phyloP scores from a whole-genome alignment of 2,888 invertebrate genomes.

The Zygogramma bicolorata region DNA sequence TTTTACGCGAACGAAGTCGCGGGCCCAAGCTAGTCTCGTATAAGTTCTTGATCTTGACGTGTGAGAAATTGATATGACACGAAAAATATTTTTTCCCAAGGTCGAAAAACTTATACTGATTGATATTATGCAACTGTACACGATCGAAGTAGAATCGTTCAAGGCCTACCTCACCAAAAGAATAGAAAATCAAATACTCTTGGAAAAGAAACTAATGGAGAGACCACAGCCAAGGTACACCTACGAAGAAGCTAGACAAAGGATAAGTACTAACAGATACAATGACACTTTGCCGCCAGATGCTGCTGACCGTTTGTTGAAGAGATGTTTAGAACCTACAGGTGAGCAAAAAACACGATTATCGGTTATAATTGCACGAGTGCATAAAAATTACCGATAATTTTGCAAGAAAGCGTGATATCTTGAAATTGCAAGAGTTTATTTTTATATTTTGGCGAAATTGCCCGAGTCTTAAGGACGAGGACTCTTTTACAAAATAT shows the following conservation, averaged over 20 bases:
- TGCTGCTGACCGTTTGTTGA: conserved; percentile 64
- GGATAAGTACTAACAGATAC: conserved; percentile 65
- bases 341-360: conserved; percentile 41
- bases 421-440: no score
- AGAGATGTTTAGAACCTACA: conserved; percentile 65
- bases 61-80: no score
- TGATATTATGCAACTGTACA: conserved; percentile 62
- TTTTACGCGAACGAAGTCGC: no score
- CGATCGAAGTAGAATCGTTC: conserved; percentile 50
- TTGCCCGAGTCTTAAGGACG: no score
- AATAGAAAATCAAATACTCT: conserved; percentile 60
- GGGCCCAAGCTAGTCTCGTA: no score
- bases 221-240: conserved; percentile 60
- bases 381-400: neutral
- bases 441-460: no score
- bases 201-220: conserved; percentile 54
- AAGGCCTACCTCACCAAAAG: conserved; percentile 57
- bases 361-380: neutral
- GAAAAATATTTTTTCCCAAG: no score
- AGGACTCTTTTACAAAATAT: no score
- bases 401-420: no score
- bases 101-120: conserved; percentile 66
- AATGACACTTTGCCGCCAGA: conserved; percentile 31
- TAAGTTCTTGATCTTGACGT: no score
- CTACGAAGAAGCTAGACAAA: conserved; percentile 68